phyloP scores from a whole-genome alignment of 1,140 invertebrate genomes.

The Temnothorax longispinosus region DNA sequence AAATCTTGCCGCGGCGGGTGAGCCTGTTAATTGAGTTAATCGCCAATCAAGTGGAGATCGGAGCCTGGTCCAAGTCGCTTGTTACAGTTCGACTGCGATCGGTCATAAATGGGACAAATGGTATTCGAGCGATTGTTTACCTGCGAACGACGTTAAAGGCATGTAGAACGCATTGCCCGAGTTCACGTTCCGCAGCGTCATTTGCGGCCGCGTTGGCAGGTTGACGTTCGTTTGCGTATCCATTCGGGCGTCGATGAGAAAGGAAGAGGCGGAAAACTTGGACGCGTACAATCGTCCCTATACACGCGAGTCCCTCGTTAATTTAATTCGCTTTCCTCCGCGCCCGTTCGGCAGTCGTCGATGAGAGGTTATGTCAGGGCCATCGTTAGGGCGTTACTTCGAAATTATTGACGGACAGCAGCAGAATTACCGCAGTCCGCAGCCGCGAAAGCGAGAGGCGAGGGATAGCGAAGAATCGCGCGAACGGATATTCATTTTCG shows the following conservation, averaged over 20 bases:
- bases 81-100: background rate
- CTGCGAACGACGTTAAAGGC: conserved; percentile 81
- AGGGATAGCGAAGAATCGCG: background rate
- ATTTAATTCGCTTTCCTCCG: background rate
- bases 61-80: background rate
- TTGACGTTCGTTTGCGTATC: conserved; percentile 61
- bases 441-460: background rate
- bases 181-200: conserved; percentile 66
- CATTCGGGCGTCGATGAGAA: conserved; percentile 23
- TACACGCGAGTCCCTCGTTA: background rate
- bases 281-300: background rate
- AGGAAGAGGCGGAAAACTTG: background rate
- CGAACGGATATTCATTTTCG: background rate
- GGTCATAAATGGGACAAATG: background rate
- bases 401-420: background rate
- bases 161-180: conserved; percentile 73
- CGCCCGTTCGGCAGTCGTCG: conserved; percentile 3
- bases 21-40: background rate
- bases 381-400: conserved; percentile 22
- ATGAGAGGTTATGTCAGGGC: conserved; percentile 3
- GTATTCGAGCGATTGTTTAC: conserved; percentile 68
- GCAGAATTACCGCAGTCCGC: background rate
- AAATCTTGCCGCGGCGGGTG: background rate
- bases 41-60: background rate
- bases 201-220: conserved; percentile 53